Conservation (phyloP, 1,140 invertebrate genomes). For the Monochamus saltuarius region DNA sequence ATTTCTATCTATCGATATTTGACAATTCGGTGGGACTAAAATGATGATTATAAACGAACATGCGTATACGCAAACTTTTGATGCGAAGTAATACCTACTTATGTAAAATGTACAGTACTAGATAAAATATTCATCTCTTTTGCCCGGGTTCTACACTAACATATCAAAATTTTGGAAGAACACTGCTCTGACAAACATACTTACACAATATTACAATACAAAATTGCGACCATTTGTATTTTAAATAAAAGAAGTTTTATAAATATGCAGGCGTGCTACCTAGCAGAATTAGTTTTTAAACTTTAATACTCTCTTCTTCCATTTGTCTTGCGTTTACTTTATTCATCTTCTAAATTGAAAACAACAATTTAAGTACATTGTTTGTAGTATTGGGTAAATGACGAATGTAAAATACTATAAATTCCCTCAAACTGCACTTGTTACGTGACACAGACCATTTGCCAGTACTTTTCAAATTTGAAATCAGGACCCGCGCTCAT, state of each 20-base stretch:
- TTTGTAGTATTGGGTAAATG: neutral
- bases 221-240: too few relatives aligned
- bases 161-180: slow-evolving; percentile 11
- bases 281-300: too few relatives aligned
- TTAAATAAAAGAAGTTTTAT: too few relatives aligned
- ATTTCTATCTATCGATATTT: too few relatives aligned
- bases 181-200: neutral
- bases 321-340: too few relatives aligned
- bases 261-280: too few relatives aligned
- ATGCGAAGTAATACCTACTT: neutral
- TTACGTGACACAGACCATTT: slow-evolving; percentile 24
- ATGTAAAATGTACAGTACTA: neutral
- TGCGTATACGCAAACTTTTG: neutral
- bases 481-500: slow-evolving; percentile 1
- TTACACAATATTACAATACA: too few relatives aligned
- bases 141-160: slow-evolving; percentile 7
- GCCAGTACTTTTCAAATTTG: slow-evolving; percentile 4
- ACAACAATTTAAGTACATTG: neutral
- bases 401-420: neutral
- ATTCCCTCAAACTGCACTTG: slow-evolving; percentile 22
- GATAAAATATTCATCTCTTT: neutral
- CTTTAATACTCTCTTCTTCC: too few relatives aligned
- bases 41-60: too few relatives aligned
- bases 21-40: too few relatives aligned
- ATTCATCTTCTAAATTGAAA: too few relatives aligned